Percentiles rank a stretch among this genome's conserved stretches.
These are phyloP conservation scores for Sprattus sprattus DNA, from an alignment of 2,113 vertebrate genomes.

Conservation along the genomic window DNA sequence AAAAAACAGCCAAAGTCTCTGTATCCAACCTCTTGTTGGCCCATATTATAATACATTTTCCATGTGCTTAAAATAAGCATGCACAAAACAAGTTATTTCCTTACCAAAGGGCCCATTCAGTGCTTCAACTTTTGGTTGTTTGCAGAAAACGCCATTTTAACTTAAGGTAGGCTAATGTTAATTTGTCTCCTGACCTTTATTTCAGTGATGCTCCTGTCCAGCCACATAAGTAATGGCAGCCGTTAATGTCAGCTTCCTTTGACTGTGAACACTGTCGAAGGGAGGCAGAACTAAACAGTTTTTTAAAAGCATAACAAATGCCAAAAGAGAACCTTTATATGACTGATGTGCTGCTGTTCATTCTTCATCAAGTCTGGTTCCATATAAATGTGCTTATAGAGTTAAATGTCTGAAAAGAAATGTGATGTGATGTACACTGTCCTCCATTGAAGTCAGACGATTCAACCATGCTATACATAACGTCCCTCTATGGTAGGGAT, in stretches of 20 bases:
- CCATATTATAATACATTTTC: neutral
- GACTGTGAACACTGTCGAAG: neutral
- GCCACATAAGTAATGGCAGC: neutral
- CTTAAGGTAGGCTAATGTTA: neutral
- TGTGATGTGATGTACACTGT: neutral
- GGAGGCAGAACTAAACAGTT: neutral
- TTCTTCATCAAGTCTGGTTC: neutral
- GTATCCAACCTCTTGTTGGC: neutral
- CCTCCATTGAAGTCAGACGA: too few relatives aligned
- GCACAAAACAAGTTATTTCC: neutral
- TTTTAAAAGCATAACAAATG: neutral
- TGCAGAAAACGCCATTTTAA: neutral
- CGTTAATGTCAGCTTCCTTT: neutral
- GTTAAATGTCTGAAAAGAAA: neutral
- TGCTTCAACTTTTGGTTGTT: neutral
- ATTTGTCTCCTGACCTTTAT: neutral
- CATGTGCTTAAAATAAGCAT: neutral
- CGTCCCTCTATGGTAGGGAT: neutral
- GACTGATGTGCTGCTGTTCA: neutral
- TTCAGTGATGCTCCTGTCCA: neutral
- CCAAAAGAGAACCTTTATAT: neutral
- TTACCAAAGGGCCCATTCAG: too few relatives aligned
- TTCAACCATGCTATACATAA: too few relatives aligned
- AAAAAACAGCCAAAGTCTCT: neutral
- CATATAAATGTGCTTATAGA: neutral